A percentile compares a stretch with the other conserved stretches of the same genome.
Evolutionary conservation across 1,140 invertebrate species (phyloP).

Genomic region (Lepidurus couesii): DNA sequence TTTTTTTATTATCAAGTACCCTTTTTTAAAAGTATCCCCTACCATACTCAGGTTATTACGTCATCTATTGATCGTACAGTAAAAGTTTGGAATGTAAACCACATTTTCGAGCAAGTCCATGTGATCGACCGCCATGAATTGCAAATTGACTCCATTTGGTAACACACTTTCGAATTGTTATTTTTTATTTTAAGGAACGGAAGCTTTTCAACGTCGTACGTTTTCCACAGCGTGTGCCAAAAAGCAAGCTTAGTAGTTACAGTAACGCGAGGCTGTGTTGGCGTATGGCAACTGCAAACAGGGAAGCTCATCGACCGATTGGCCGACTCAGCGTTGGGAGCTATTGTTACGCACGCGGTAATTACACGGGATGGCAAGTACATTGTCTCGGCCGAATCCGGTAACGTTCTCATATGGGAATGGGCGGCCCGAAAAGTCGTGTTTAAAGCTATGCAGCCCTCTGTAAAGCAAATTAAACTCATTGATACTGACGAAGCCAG

Average conservation of each 20-base stretch:
- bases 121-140: constrained; percentile 92
- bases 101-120: constrained; percentile 96
- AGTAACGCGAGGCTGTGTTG: constrained; percentile 85
- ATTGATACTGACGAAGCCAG: constrained; percentile 61
- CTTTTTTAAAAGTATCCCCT: too few species aligned
- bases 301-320: constrained; percentile 77
- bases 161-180: constrained; percentile 34
- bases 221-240: constrained; percentile 58
- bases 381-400: constrained; percentile 86
- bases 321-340: constrained; percentile 84
- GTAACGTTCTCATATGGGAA: constrained; percentile 88
- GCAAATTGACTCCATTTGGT: constrained; percentile 88
- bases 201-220: not conserved
- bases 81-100: constrained; percentile 99
- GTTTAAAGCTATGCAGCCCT: constrained; percentile 75
- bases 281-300: constrained; percentile 86
- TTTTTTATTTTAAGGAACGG: constrained; percentile 7
- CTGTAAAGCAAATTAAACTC: constrained; percentile 77
- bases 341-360: constrained; percentile 87
- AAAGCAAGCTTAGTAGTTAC: constrained; percentile 70
- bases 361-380: constrained; percentile 77
- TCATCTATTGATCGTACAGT: constrained; percentile 96
- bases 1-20: not conserved
- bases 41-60: constrained; percentile 64
- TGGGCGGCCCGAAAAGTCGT: constrained; percentile 73